phyloP scores from a whole-genome alignment of 2,797 vertebrate species.

The Brachyrhaphis roseni region DNA sequence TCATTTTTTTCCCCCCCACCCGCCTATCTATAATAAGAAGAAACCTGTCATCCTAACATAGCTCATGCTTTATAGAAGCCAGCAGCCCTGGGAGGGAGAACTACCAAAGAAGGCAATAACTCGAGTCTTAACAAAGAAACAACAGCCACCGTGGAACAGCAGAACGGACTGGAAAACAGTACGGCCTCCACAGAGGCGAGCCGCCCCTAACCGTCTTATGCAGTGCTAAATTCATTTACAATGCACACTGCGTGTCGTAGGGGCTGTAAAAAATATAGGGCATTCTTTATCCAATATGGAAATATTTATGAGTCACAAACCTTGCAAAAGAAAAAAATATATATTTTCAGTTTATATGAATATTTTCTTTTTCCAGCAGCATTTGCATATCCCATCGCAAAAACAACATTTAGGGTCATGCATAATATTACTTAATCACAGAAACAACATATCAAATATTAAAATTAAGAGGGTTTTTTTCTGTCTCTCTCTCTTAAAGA shows the following conservation, averaged over 20 bases:
- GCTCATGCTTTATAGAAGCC: conserved; percentile 58
- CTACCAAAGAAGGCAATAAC: conserved; percentile 71
- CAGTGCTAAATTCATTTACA: conserved; percentile 2
- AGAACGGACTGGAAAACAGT: conserved; percentile 32
- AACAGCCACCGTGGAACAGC: conserved; percentile 57
- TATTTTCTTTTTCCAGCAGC: not conserved
- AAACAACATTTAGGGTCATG: not conserved
- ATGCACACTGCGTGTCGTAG: not conserved
- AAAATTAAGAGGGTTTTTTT: not conserved
- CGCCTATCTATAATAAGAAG: conserved; percentile 58
- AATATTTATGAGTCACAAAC: not conserved
- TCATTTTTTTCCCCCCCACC: not conserved
- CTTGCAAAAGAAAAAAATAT: not conserved
- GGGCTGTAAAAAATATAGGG: not conserved
- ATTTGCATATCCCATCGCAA: not conserved
- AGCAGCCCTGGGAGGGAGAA: conserved; percentile 52
- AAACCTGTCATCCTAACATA: conserved; percentile 61
- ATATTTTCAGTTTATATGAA: not conserved
- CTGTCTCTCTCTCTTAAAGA: not conserved
- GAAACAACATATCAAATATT: not conserved
- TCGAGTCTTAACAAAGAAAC: conserved; percentile 56
- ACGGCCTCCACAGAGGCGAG: conserved; percentile 23
- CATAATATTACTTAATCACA: not conserved
- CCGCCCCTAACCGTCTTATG: conserved; percentile 31
- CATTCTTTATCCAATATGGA: not conserved